Evolutionary conservation across 2,797 vertebrate species (phyloP).

Genomic region (Acanthopagrus latus): DNA sequence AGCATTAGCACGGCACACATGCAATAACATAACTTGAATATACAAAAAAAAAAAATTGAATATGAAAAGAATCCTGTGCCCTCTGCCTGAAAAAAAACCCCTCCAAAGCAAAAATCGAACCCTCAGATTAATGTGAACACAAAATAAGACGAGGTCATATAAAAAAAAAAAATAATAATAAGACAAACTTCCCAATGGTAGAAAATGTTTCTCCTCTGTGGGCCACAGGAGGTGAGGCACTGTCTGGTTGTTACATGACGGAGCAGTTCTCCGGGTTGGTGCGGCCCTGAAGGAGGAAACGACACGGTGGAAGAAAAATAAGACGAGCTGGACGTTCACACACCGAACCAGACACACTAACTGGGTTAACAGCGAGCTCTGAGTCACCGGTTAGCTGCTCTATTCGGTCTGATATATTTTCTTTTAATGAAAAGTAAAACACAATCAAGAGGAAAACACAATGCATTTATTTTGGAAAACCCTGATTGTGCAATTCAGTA

Average conservation of each 20-base stretch:
- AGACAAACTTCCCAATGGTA: slow-evolving; percentile 55
- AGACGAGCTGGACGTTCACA: background rate
- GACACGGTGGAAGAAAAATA: background rate
- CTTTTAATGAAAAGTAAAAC: too few species aligned
- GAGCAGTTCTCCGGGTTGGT: slow-evolving; percentile 81
- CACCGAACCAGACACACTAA: background rate
- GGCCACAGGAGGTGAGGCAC: slow-evolving; percentile 55
- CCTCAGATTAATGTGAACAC: slow-evolving; percentile 71
- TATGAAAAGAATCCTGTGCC: slow-evolving; percentile 46
- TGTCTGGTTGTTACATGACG: slow-evolving; percentile 80
- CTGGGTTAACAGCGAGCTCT: background rate
- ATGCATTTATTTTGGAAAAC: too few species aligned
- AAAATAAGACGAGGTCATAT: slow-evolving; percentile 69
- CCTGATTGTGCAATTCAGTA: too few species aligned
- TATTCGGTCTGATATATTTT: background rate
- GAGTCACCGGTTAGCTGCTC: background rate
- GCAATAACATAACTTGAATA: slow-evolving; percentile 69
- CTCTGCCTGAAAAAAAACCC: slow-evolving; percentile 52
- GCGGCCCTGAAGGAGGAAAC: slow-evolving; percentile 68
- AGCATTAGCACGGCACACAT: slow-evolving; percentile 67
- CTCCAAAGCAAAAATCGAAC: slow-evolving; percentile 72
- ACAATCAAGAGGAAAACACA: too few species aligned
- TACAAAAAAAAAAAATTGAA: slow-evolving; percentile 25
- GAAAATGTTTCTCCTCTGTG: slow-evolving; percentile 49
- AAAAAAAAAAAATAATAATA: slow-evolving; percentile 58